Base-by-base conservation (phyloP, 92 coral and sea anemone genomes). In the Paragorgia papillata region DNA sequence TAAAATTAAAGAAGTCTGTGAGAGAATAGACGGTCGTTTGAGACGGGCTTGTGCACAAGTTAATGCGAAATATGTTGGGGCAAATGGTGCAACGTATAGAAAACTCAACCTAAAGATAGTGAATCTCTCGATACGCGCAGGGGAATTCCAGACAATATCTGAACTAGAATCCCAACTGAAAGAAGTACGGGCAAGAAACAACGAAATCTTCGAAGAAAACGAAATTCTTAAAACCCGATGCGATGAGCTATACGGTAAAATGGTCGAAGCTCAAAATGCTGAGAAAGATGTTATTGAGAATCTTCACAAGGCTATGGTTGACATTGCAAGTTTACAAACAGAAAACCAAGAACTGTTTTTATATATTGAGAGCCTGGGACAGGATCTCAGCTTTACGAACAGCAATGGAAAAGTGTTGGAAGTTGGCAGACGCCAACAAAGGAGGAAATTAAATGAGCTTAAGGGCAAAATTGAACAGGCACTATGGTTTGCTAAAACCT, bases 1-100 rank as follows among this genome's bases (percentile, higher is more conserved):
- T 20, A 19, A 32, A 27, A 41, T 77, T 41, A 77, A 77, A 46
- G 82, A 63, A 1, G 63, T n/a, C 8, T 5, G 18, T 39, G 26
- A 9, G 71, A 39, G 71, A 39, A 58, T 76, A 9, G 49, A 76
- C 20, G 81, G 73, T 17, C 81, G 81, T 24, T 61, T 76, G 59
- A 55, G 81, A 19, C 46, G 43, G 43, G 5, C 43, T 5, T 5
- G 43, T 12, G 12, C 5, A 37, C 6, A 37, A 37, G 12, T 37
- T 37, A 12, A 4, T 12, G 12, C 27, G 18, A 73, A 55, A 7
- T 56, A 40, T 66, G 25, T n/a, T 48, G 67, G 68, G 9, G 35
- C 29, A 24, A 74, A 35, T 74, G 79, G 79, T 27, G 19, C 67
- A 5, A 54, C 48, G 0, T 74, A 74, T 53, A 20, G 67, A 17